These are phyloP conservation scores for Myxocyprinus asiaticus DNA, from an alignment of 2,113 vertebrate species.

Conservation along the genomic window DNA sequence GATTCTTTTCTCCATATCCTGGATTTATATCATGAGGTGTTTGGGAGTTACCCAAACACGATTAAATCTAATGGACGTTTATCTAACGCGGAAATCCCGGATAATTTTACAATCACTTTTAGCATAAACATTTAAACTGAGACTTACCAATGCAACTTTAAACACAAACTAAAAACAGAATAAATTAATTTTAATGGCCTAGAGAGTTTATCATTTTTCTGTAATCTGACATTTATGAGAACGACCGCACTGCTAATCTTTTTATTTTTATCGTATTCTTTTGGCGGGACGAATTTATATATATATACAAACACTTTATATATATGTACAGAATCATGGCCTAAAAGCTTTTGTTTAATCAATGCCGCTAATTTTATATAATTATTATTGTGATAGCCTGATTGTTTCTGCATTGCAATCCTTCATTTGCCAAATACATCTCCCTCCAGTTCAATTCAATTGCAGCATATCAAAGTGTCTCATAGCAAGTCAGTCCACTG, in stretches of 20 bases:
- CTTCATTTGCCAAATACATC: conserved; percentile 3
- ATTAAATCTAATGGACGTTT: too few species aligned
- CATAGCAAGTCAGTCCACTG: too few species aligned
- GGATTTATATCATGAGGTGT: neutral
- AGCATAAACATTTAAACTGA: too few species aligned
- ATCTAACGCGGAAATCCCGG: too few species aligned
- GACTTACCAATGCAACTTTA: neutral
- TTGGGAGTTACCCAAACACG: neutral
- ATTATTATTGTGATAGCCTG: conserved; percentile 7
- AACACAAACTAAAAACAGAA: neutral
- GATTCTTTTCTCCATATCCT: neutral
- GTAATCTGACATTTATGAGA: neutral
- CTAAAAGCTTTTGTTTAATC: neutral
- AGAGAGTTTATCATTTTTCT: neutral
- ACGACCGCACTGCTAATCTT: neutral
- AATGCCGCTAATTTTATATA: conserved; percentile 20
- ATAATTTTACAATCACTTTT: too few species aligned
- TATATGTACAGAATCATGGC: neutral
- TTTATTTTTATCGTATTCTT: neutral
- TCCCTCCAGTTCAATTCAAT: neutral
- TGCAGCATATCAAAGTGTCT: neutral
- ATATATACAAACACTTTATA: conserved; percentile 13
- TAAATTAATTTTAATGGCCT: conserved; percentile 1
- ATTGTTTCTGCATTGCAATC: neutral
- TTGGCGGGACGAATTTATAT: neutral